phyloP scores from a whole-genome alignment of 2,113 vertebrate species.

The Mellivora capensis region DNA sequence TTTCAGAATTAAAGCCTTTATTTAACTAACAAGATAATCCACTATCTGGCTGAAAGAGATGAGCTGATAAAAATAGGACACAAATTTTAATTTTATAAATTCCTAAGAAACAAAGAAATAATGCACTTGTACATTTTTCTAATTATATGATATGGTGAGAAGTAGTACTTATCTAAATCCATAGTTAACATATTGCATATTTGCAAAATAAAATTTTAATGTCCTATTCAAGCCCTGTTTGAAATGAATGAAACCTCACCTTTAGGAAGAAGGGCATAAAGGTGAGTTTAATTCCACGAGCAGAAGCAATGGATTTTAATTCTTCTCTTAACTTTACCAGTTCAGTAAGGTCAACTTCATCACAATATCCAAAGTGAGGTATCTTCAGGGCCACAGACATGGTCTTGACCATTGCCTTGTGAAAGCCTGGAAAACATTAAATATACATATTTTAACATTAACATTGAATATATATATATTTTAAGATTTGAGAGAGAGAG shows the following conservation, averaged over 20 bases:
- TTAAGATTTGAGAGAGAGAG: not conserved
- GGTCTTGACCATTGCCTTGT: slow-evolving; percentile 95
- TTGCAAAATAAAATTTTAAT: not conserved
- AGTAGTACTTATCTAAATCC: not conserved
- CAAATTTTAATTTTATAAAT: not conserved
- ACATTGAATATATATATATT: not conserved
- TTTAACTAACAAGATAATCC: not conserved
- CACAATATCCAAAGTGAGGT: slow-evolving; percentile 95
- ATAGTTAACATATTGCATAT: not conserved
- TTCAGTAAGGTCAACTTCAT: slow-evolving; percentile 91
- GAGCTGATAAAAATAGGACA: not conserved
- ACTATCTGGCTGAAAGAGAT: not conserved
- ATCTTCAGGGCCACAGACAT: slow-evolving; percentile 95
- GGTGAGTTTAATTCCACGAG: slow-evolving; percentile 90
- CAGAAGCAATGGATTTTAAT: slow-evolving; percentile 81
- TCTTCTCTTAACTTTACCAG: slow-evolving; percentile 88
- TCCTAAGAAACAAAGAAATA: not conserved
- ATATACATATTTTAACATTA: not conserved
- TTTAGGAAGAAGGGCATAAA: slow-evolving; percentile 99
- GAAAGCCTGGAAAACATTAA: slow-evolving; percentile 88
- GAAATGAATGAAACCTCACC: slow-evolving; percentile 79
- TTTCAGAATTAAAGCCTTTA: slow-evolving; percentile 18
- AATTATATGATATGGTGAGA: not conserved
- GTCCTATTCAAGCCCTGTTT: not conserved
- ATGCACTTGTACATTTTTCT: not conserved